Evolutionary conservation across 2,797 vertebrate genomes (phyloP).

Genomic region (Manis pentadactyla): DNA sequence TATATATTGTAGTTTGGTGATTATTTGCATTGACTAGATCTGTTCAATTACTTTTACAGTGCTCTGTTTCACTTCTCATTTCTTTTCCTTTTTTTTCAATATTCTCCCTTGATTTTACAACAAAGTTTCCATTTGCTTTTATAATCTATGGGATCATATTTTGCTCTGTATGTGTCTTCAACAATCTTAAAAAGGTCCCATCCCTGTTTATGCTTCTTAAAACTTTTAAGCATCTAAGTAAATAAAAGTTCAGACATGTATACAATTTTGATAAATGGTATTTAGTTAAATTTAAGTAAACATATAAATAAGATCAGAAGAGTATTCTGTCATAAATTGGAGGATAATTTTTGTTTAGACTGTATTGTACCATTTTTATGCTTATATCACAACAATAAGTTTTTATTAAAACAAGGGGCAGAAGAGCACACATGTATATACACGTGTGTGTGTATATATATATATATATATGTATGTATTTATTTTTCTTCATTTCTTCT

Average conservation of each 20-base stretch:
- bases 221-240: background rate
- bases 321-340: background rate
- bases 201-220: background rate
- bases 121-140: background rate
- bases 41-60: background rate
- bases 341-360: background rate
- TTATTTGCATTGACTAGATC: background rate
- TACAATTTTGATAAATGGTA: background rate
- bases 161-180: background rate
- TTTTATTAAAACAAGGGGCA: background rate
- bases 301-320: background rate
- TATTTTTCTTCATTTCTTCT: background rate
- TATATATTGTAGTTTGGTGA: background rate
- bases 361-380: background rate
- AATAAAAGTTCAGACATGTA: background rate
- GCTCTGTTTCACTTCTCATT: background rate
- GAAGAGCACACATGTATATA: background rate
- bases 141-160: background rate
- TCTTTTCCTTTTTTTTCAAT: background rate
- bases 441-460: too few relatives aligned
- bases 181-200: background rate
- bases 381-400: background rate
- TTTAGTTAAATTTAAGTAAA: slow-evolving; percentile 26
- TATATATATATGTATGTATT: background rate
- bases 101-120: background rate